A percentile compares a stretch with the other conserved stretches of the same genome.
Conservation (phyloP, 1,140 invertebrate genomes). For the Charaxes varanes region DNA sequence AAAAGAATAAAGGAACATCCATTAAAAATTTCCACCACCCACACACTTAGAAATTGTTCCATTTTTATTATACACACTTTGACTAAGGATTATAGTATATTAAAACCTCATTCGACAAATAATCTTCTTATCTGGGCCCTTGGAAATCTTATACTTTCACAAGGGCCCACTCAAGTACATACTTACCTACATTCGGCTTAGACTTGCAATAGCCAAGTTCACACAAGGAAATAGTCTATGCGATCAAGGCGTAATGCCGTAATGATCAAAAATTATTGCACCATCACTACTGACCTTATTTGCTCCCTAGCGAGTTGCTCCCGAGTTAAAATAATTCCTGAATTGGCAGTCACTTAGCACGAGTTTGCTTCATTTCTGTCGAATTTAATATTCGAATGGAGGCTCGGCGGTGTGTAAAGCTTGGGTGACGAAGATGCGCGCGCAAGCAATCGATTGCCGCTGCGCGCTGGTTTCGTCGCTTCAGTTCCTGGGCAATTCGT, state of each 20-base stretch:
- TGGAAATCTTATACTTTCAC: slow-evolving; percentile 11
- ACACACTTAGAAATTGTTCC: slow-evolving; percentile 2
- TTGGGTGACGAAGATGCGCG: slow-evolving; percentile 58
- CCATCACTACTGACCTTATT: slow-evolving; percentile 35
- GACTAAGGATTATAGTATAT: neutral
- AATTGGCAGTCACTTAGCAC: slow-evolving; percentile 46
- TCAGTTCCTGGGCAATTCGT: slow-evolving; percentile 39
- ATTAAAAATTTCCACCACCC: slow-evolving; percentile 6
- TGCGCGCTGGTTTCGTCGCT: slow-evolving; percentile 48
- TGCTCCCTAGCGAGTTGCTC: slow-evolving; percentile 15
- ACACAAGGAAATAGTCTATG: slow-evolving; percentile 15
- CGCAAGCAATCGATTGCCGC: slow-evolving; percentile 64
- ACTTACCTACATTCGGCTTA: slow-evolving; percentile 23
- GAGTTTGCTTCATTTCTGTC: slow-evolving; percentile 64
- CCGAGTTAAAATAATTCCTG: slow-evolving; percentile 21
- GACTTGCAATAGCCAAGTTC: slow-evolving; percentile 9
- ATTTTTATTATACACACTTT: no score
- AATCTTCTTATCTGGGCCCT: no score
- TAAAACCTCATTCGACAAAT: slow-evolving; percentile 9
- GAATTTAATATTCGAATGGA: slow-evolving; percentile 54
- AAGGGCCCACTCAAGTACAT: slow-evolving; percentile 21
- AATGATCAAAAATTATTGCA: neutral
- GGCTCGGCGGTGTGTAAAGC: slow-evolving; percentile 40
- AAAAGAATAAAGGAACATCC: no score
- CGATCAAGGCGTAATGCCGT: slow-evolving; percentile 4